These are phyloP conservation scores for Barnardius zonarius DNA, from an alignment of 2,113 vertebrate genomes.

Conservation along the genomic window DNA sequence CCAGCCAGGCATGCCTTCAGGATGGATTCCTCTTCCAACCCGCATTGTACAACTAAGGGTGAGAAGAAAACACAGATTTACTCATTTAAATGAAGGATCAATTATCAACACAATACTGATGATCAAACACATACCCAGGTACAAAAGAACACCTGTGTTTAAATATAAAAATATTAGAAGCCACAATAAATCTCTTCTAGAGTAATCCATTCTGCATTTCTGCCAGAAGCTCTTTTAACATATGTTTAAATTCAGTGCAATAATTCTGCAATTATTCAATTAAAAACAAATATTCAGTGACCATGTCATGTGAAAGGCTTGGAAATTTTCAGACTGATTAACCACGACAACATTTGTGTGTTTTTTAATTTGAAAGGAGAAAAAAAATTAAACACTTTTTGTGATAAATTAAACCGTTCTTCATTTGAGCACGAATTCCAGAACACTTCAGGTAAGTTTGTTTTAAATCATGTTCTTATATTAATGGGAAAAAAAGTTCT, in stretches of 20 bases:
- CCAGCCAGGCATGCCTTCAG: conserved; percentile 94
- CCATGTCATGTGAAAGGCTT: neutral
- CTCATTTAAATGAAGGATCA: neutral
- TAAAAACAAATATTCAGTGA: neutral
- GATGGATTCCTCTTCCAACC: conserved; percentile 93
- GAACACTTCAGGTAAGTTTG: neutral
- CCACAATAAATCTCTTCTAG: neutral
- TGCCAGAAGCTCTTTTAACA: neutral
- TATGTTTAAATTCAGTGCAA: neutral
- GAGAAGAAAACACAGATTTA: neutral
- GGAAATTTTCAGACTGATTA: neutral
- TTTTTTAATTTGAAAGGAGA: neutral
- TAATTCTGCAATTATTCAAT: too few relatives aligned
- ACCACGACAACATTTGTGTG: rapidly evolving
- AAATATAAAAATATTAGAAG: neutral
- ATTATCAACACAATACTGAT: neutral
- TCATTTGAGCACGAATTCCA: neutral
- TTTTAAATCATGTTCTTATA: neutral
- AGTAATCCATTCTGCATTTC: neutral
- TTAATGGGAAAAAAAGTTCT: neutral
- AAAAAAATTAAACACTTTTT: neutral
- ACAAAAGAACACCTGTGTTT: neutral
- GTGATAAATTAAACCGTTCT: neutral
- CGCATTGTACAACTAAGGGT: conserved; percentile 91
- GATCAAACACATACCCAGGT: neutral